These are phyloP conservation scores for Harpalus rubripes DNA, from an alignment of 2,888 invertebrate species.

Conservation along the genomic window DNA sequence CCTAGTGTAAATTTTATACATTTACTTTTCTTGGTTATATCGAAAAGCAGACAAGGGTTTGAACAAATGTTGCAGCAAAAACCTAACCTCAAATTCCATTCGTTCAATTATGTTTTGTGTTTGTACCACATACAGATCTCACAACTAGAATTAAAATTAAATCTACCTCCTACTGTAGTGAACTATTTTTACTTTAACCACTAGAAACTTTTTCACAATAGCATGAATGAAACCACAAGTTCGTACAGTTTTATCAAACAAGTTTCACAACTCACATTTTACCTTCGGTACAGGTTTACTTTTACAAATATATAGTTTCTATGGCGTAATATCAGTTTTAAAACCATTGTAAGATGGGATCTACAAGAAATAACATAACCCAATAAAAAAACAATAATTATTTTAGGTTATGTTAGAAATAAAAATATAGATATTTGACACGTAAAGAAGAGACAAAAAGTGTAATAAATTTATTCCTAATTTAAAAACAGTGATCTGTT, in stretches of 20 bases:
- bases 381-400: too few relatives aligned
- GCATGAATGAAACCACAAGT: slow-evolving; percentile 14
- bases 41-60: too few relatives aligned
- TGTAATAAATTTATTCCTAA: too few relatives aligned
- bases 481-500: too few relatives aligned
- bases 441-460: too few relatives aligned
- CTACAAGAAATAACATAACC: not conserved
- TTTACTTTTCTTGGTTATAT: too few relatives aligned
- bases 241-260: slow-evolving; percentile 7
- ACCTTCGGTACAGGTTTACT: not conserved
- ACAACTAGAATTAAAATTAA: slow-evolving; percentile 33
- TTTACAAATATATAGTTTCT: not conserved
- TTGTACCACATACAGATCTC: not conserved
- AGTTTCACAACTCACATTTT: slow-evolving; percentile 21
- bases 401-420: too few relatives aligned
- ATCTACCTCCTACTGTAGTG: slow-evolving; percentile 41
- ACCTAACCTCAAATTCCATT: not conserved
- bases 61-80: not conserved
- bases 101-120: not conserved
- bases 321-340: not conserved
- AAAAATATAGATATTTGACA: too few relatives aligned
- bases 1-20: too few relatives aligned
- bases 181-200: slow-evolving; percentile 42
- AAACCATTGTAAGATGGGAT: not conserved
- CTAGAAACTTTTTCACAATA: slow-evolving; percentile 33